Conservation (phyloP, 2,888 invertebrate genomes). For the Periphyllus acericola region DNA sequence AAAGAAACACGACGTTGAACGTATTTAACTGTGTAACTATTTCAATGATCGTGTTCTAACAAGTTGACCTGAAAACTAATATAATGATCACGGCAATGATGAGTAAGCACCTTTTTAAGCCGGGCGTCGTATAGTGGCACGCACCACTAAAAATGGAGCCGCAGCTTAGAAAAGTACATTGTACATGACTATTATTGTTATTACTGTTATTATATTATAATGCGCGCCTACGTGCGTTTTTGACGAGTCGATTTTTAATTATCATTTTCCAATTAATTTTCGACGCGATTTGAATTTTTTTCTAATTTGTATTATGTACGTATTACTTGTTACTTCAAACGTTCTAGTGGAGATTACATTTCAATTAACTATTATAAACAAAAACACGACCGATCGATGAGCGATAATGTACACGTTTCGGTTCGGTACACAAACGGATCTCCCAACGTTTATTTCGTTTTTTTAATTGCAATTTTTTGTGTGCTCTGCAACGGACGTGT, state of each 20-base stretch:
- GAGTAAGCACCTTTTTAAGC: not conserved
- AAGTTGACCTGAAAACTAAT: conserved; percentile 12
- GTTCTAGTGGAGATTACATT: not conserved
- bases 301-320: not conserved
- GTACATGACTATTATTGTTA: too few species aligned
- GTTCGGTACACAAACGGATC: not conserved
- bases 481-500: not conserved
- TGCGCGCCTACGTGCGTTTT: not conserved
- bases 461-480: not conserved
- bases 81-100: conserved; percentile 32
- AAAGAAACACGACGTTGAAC: conserved; percentile 3
- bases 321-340: not conserved
- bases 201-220: too few species aligned
- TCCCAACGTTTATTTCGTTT: not conserved
- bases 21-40: not conserved
- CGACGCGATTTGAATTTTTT: not conserved
- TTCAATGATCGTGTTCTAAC: conserved; percentile 3
- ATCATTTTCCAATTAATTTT: conserved; percentile 35
- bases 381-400: not conserved
- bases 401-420: not conserved
- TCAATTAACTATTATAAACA: not conserved
- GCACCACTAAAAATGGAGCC: too few species aligned
- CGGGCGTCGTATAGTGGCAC: too few species aligned
- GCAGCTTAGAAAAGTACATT: too few species aligned
- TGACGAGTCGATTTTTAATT: conserved; percentile 30